Conservation (phyloP, 2,888 invertebrate genomes). For the Sympetrum striolatum region DNA sequence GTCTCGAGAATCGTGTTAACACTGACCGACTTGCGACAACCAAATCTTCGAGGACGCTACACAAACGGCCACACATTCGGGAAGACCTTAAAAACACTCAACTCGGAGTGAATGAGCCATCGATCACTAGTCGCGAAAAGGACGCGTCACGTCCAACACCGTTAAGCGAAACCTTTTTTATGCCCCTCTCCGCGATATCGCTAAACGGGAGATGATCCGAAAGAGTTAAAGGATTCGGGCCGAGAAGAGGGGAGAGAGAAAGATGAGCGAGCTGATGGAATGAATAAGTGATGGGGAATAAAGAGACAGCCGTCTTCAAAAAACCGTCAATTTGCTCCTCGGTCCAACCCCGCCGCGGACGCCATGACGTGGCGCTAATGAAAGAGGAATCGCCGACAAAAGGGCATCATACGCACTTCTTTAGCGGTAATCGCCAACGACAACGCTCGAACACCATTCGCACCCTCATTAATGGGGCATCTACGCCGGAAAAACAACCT, state of each 20-base stretch:
- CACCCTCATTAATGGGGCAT: not conserved
- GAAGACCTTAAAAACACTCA: not conserved
- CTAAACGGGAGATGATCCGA: not conserved
- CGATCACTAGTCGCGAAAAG: constrained; percentile 28
- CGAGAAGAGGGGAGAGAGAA: not conserved
- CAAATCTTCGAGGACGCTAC: not conserved
- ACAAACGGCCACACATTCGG: not conserved
- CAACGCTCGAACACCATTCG: not conserved
- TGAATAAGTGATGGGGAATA: not conserved
- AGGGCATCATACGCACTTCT: not conserved
- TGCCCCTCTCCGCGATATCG: not conserved
- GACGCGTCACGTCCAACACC: not conserved
- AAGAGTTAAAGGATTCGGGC: not conserved
- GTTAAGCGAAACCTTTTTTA: constrained; percentile 29
- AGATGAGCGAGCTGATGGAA: not conserved
- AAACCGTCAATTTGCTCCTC: constrained; percentile 1
- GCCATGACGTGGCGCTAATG: not conserved
- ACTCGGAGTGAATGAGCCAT: not conserved
- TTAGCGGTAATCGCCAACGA: not conserved
- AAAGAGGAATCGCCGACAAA: not conserved
- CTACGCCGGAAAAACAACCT: not conserved
- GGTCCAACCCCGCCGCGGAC: not conserved
- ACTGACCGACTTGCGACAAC: not conserved
- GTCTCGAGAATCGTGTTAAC: too few relatives aligned
- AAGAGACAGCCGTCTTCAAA: not conserved